Conservation (phyloP, 37 sponge, comb jelly and placozoan species). For the Ianthella basta region DNA sequence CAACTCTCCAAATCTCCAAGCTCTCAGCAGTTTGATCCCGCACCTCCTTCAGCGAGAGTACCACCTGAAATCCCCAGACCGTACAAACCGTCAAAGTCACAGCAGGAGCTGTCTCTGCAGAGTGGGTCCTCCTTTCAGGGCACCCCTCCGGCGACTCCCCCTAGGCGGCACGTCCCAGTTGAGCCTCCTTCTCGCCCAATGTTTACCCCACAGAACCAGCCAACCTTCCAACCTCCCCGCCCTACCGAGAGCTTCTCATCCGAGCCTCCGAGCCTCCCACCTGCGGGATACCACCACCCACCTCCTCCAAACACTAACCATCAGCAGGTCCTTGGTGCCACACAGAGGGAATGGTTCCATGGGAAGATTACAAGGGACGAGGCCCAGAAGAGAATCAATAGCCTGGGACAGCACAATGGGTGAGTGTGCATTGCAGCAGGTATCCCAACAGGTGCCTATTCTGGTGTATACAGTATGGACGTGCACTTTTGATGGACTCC, state of each 20-base stretch:
- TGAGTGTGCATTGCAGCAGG: conserved; percentile 11
- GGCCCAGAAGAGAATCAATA: conserved; percentile 55
- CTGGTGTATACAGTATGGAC: neutral
- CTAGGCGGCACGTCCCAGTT: neutral
- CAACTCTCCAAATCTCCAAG: no score
- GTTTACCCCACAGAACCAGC: neutral
- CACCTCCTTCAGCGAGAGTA: no score
- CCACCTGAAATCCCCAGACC: no score
- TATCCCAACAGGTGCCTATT: neutral
- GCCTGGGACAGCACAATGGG: conserved; percentile 73
- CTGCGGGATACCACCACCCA: neutral
- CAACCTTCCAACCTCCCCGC: neutral
- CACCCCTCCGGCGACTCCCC: no score
- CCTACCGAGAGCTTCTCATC: neutral
- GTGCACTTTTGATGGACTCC: neutral
- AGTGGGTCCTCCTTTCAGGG: no score
- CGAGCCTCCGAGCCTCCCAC: neutral
- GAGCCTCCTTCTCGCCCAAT: neutral
- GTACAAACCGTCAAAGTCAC: no score
- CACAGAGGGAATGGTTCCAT: conserved; percentile 67
- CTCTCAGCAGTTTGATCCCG: no score
- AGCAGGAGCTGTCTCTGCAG: no score
- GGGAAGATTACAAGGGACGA: conserved; percentile 81
- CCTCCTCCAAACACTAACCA: neutral
- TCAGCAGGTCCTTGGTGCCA: neutral